Base-by-base conservation (phyloP, 1,140 invertebrate species). In the Drosophila obscura region DNA sequence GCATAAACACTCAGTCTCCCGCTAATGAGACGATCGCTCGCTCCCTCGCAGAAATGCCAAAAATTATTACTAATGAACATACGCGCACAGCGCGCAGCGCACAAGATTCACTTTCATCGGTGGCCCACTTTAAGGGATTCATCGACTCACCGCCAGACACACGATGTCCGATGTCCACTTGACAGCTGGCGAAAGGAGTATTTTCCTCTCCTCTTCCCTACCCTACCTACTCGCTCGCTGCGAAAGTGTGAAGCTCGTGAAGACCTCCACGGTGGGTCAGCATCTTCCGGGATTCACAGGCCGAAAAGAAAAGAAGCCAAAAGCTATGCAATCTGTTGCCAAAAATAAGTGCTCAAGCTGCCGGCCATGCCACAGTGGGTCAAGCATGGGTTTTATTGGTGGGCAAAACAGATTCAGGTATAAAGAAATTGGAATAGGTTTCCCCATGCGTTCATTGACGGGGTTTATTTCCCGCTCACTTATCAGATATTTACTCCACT, bases 41-140 rank as follows among this genome's bases (percentile, higher is more conserved):
- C 73, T 57, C n/a, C 55, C 24, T 49, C 69, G 24, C 58, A 44
- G 44, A 60, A 77, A 74, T 78, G 66, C 82, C 82, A 75, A 58
- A 78, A 80, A 58, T 81, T 77, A 85, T 87, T 87, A 88, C 82
- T 85, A 85, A 87, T 85, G 83, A 82, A 82, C 19, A 1, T 1
- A 19, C 19, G 66, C 69, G 66, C 50, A 19, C 19, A 19, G 45
- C 58, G 48, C 72, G 62, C 50, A 52, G 83, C 69, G 16, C 16
- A 0, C 16, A 19, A 85, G 83, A 87, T 87, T 87, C 84, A 87
- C 82, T 87, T 87, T 87, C 82, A 87, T 78, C 77, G 66, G 44
- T 78, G 77, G 77, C 62, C 62, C 73, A 81, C 82, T 87, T 87
- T 68, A 79, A 84, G 74, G 78, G 71, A 57, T 43, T 52, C 19